Evolutionary conservation across 2,888 invertebrate species (phyloP), one percentile per base, ranked within the genome.

Genomic region (Eilema depressum): DNA sequence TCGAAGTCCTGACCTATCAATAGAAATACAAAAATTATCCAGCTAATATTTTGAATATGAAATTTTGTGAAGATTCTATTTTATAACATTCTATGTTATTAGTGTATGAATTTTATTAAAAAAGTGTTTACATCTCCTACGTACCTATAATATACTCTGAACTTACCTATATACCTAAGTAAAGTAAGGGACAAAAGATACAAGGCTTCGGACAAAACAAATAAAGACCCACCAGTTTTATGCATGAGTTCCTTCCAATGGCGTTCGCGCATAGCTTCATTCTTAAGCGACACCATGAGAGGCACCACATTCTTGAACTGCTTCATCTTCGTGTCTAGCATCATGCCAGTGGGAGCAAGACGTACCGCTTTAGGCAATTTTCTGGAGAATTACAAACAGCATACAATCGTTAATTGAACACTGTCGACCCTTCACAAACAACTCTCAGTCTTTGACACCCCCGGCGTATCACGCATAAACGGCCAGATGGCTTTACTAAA

Each of bases 231-330:
- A 88, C 97, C 97, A 20, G 99, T 99, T 91, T 98, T 98, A 3
- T 93, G 93, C 99, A 99, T 99, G 63, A 99, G 94, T 82, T 97
- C 97, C 80, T 97, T 96, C 99, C 99, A 99, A 92, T 99, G 99
- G 17, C 99, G 96, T 80, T 98, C 98, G 14, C 98, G 95, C 90
- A 99, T 96, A 0, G 99, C 98, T 85, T 99, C 98, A 87, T 98
- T 98, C 90, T 99, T 99, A 67, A 99, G 91, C 60, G 98, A 98
- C 7, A 98, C 98, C 97, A 99, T 98, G 63, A 99, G 93, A 0
- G 99, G 98, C 1, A 99, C 97, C 0, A 98, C 97, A 77, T 97
- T 97, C 87, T 97, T 97, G 93, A 99, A 99, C 85, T 98, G 97
- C 85, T 97, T 98, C 98, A 99, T 97, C 85, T 97, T 97, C n/a